Base-by-base conservation (phyloP, 2,113 vertebrate genomes). In the Chaetodon auriga region DNA sequence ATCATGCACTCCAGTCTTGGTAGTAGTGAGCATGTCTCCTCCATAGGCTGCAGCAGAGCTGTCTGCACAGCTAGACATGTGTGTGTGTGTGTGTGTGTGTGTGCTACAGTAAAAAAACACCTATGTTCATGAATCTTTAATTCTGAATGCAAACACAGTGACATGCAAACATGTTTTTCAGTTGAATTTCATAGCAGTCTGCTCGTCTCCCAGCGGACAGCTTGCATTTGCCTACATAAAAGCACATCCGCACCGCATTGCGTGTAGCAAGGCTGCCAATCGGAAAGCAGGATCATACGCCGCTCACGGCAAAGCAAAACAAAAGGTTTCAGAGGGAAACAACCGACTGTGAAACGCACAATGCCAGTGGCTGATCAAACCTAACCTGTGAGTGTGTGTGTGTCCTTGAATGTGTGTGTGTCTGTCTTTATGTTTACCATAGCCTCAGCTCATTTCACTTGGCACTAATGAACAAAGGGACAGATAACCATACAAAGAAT, bases 121-220 rank as follows among this genome's bases (percentile, higher is more conserved):
- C 74, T 77, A 71, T 16, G 13, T 19, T 78, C 80, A 88, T 92
- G 61, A 73, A 90, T 90, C 30, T 85, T 90, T 83, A 6, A 92
- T 78, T 53, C 73, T 18, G 41, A 90, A 92, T 88, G 88, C 87
- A 92, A 93, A 92, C 90, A 90, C 81, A 18, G 78, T 84, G 89
- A 89, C 90, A 83, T 93, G 89, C 89, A 92, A 92, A 91, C 90
- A 89, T 90, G 82, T 90, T 90, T 84, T 92, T 69, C 79, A 68
- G 78, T 19, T 54, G 82, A 65, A 86, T 87, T 58, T 82, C 81
- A 51, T 4, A 85, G 72, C 89, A 84, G 89, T 80, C 85, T 88
- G 89, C 86, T 77, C 61, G 3, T 38, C 36, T 81, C 85, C 85
- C 84, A 2, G 36, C 4, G 72, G 85, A 75, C 55, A 55, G 81